Evolutionary conservation across 1,140 invertebrate genomes (phyloP), one percentile per base, ranked within the genome.

Genomic region (Drosophila seguyi): DNA sequence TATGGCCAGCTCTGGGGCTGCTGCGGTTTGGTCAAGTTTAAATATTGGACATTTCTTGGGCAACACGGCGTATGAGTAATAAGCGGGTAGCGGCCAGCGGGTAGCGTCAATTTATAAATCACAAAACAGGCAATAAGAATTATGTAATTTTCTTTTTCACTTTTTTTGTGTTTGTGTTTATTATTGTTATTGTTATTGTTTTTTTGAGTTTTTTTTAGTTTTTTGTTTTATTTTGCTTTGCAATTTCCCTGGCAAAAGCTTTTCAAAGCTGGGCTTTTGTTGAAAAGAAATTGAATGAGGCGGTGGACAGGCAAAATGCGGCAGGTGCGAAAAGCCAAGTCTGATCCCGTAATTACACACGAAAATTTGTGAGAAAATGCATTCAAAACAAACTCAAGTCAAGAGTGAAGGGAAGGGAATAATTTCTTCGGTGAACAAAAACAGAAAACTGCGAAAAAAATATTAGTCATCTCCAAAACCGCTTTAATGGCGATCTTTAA

Each of bases 41-140:
- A 85, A 81, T 86, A 81, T 74, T 85, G 67, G 60, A 69, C 44
- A 65, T 81, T 80, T 73, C 75, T 78, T 86, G 63, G 67, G 53
- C 80, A 83, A 83, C 73, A 41, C 56, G 75, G 27, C 74, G 82
- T 65, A 86, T 81, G 78, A 81, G 83, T 82, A 87, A 85, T 85
- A 58, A 42, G 45, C 63, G 63, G 55, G 41, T 52, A 38, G 31
- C 20, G 18, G 50, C 8, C 67, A 41, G 29, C 62, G 61, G 39
- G 41, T 57, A 39, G 50, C 36, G 61, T 63, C 69, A 75, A 75
- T 66, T 83, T 75, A 69, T 78, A 66, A 82, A 62, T 58, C 66
- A 73, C 72, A 78, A n/a, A n/a, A n/a, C n/a, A n/a, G n/a, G 77
- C 75, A 42, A 57, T 67, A 61, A 73, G 74, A 85, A 86, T 85